Evolutionary conservation across 2,888 invertebrate species (phyloP).

Genomic region (Horisme vitalbata): DNA sequence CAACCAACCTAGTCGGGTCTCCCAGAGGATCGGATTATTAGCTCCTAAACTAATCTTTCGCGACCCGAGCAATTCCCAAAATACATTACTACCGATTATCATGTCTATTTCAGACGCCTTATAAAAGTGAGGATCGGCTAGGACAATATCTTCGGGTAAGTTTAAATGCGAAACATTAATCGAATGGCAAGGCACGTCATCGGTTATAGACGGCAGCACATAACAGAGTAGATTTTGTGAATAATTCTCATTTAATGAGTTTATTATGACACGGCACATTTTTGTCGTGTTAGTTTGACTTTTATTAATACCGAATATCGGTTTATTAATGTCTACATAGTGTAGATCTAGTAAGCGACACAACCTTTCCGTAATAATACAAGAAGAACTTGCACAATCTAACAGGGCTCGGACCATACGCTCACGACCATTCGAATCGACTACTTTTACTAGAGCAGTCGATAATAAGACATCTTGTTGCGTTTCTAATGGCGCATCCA

Average conservation of each 20-base stretch:
- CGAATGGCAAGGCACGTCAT: conserved; percentile 5
- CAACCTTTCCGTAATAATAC: conserved; percentile 3
- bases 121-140: conserved; percentile 12
- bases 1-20: conserved; percentile 23
- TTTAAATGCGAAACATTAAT: conserved; percentile 9
- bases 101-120: conserved; percentile 5
- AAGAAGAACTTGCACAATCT: conserved; percentile 13
- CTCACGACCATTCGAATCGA: conserved; percentile 13
- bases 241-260: conserved; percentile 1
- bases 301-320: conserved; percentile 7
- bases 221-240: conserved; percentile 1
- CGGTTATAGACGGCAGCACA: conserved; percentile 16
- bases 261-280: conserved; percentile 2
- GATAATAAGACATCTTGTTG: conserved; percentile 6
- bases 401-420: conserved; percentile 14
- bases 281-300: conserved; percentile 6
- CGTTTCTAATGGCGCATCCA: background rate
- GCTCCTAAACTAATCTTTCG: conserved; percentile 12
- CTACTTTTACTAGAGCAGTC: conserved; percentile 18
- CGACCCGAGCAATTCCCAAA: conserved; percentile 16
- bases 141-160: conserved; percentile 2
- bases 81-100: conserved; percentile 7
- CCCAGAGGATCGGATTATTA: conserved; percentile 8
- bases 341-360: background rate
- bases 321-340: background rate